Percentiles rank a stretch among this genome's conserved stretches.
Conservation (phyloP, 2,888 invertebrate genomes). For the Allolobophora icterica region DNA sequence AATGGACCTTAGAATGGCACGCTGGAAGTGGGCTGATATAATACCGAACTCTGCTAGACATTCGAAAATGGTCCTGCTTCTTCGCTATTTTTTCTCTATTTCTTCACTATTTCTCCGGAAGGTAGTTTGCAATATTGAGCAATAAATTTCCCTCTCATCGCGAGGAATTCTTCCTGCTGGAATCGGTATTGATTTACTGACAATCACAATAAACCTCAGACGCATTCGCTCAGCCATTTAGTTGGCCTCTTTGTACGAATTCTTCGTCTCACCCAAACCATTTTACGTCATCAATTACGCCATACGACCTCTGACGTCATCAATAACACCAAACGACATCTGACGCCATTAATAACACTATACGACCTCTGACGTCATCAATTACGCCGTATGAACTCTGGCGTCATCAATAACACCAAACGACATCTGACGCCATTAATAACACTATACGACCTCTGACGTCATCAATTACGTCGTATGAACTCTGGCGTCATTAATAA, state of each 20-base stretch:
- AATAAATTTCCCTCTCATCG: not conserved
- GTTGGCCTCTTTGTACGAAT: not conserved
- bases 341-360: too few relatives aligned
- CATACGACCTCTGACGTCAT: not conserved
- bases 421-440: too few relatives aligned
- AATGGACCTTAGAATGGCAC: too few relatives aligned
- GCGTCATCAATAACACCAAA: too few relatives aligned
- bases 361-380: not conserved
- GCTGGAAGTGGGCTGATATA: not conserved
- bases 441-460: too few relatives aligned
- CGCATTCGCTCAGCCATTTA: not conserved
- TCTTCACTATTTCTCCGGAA: not conserved
- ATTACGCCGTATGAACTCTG: not conserved
- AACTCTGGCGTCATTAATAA: too few relatives aligned
- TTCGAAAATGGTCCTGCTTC: not conserved
- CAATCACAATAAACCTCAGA: not conserved
- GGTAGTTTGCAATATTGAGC: not conserved
- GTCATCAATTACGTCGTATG: too few relatives aligned
- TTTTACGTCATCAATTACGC: not conserved
- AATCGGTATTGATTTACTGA: not conserved
- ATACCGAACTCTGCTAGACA: not conserved
- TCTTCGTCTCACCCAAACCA: not conserved
- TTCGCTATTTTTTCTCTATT: too few relatives aligned
- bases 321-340: not conserved
- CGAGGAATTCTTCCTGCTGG: not conserved